Percentiles rank a stretch among this genome's conserved stretches.
These are phyloP conservation scores for Hemibagrus guttatus DNA, from an alignment of 2,797 vertebrate genomes.

Conservation along the genomic window DNA sequence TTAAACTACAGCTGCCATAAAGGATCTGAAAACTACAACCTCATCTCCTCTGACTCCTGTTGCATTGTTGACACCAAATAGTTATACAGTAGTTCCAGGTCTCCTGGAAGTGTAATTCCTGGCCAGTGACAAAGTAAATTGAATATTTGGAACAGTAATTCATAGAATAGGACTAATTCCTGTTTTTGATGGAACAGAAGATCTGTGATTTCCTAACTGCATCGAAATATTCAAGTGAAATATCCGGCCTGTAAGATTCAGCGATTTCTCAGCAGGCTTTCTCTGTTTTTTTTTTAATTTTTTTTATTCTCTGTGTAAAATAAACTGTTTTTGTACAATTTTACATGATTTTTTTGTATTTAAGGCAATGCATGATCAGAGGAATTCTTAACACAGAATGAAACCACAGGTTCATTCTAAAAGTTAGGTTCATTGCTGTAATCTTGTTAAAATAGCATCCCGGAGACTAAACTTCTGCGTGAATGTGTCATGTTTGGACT, in stretches of 20 bases:
- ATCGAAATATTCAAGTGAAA: neutral
- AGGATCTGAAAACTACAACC: constrained; percentile 1
- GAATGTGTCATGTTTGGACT: constrained; percentile 3
- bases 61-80: neutral
- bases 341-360: neutral
- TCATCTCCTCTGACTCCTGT: neutral
- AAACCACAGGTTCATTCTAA: neutral
- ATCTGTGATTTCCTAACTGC: too few species aligned
- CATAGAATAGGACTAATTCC: neutral
- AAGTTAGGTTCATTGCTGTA: neutral
- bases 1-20: constrained; percentile 65
- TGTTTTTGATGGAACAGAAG: too few species aligned
- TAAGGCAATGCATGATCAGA: neutral
- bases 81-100: neutral
- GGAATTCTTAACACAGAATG: neutral
- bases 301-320: constrained; percentile 46
- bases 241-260: too few species aligned
- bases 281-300: too few species aligned
- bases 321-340: constrained; percentile 49
- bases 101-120: too few species aligned
- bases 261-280: too few species aligned
- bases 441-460: neutral
- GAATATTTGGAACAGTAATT: neutral
- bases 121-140: neutral
- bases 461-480: neutral